Conservation (phyloP, 1,140 invertebrate species). For the Oscheius sp. region DNA sequence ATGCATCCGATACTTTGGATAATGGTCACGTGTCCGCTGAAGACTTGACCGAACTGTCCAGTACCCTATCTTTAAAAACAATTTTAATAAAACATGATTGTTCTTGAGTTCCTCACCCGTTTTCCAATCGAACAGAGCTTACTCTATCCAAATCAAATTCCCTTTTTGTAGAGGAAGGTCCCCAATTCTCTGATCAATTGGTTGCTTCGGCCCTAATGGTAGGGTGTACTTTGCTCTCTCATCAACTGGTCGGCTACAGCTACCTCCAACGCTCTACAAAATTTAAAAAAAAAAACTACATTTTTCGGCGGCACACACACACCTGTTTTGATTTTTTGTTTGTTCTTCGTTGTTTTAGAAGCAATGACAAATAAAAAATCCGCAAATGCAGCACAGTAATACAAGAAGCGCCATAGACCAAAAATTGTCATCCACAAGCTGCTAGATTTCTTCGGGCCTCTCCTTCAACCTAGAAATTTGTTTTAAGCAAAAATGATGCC, state of each 20-base stretch:
- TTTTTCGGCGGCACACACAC: background rate
- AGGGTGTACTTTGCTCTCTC: background rate
- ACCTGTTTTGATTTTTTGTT: slow-evolving; percentile 4
- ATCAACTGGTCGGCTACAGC: slow-evolving; percentile 20
- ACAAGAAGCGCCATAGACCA: background rate
- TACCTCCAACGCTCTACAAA: background rate
- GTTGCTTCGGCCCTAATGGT: background rate
- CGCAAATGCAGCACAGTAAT: background rate
- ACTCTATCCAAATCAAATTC: slow-evolving; percentile 5
- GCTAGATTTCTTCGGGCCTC: background rate
- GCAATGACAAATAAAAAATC: background rate
- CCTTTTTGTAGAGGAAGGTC: slow-evolving; percentile 7
- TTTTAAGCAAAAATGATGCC: background rate
- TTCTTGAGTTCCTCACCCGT: too few species aligned
- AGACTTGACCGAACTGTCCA: slow-evolving; percentile 14
- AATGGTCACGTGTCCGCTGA: slow-evolving; percentile 1
- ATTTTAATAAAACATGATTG: background rate
- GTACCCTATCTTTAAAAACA: background rate
- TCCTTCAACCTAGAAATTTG: background rate
- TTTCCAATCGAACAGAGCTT: background rate
- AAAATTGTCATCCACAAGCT: background rate
- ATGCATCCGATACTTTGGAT: background rate
- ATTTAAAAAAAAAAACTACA: too few species aligned
- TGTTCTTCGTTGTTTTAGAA: slow-evolving; percentile 1
- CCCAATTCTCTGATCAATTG: background rate